Evolutionary conservation across 1,140 invertebrate species (phyloP).

Genomic region (Homalodisca vitripennis): DNA sequence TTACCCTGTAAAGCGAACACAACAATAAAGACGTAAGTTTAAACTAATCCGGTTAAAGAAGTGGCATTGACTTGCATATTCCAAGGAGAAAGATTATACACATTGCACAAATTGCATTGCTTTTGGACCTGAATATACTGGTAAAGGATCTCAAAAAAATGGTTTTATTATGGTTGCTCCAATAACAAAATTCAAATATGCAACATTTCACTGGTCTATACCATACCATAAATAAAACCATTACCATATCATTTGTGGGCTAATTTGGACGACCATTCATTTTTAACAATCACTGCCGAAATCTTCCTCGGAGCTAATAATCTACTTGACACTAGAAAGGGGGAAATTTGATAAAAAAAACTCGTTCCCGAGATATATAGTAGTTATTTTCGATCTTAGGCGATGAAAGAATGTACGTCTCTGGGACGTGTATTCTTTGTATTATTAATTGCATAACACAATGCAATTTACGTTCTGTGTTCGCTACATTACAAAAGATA

Average conservation of each 20-base stretch:
- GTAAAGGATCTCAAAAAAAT: background rate
- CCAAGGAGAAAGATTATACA: background rate
- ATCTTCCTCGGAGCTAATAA: background rate
- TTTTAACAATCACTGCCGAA: background rate
- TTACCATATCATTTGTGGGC: no score
- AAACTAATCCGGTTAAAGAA: background rate
- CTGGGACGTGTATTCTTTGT: no score
- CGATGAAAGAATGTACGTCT: conserved; percentile 4
- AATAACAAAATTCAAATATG: background rate
- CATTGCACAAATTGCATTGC: background rate
- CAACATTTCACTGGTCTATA: background rate
- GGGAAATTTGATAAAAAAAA: background rate
- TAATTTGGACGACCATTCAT: background rate
- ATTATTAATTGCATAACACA: no score
- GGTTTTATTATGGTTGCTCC: background rate
- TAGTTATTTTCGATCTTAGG: background rate
- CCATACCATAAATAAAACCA: no score
- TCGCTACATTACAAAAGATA: background rate
- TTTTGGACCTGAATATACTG: background rate
- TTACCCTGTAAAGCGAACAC: background rate
- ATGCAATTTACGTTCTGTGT: background rate
- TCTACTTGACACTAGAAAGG: background rate
- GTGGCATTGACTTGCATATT: conserved; percentile 8
- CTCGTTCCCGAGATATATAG: background rate
- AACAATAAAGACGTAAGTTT: background rate